Base-by-base conservation (phyloP, 2,797 vertebrate species). In the Chaenodraco wilsoni region DNA sequence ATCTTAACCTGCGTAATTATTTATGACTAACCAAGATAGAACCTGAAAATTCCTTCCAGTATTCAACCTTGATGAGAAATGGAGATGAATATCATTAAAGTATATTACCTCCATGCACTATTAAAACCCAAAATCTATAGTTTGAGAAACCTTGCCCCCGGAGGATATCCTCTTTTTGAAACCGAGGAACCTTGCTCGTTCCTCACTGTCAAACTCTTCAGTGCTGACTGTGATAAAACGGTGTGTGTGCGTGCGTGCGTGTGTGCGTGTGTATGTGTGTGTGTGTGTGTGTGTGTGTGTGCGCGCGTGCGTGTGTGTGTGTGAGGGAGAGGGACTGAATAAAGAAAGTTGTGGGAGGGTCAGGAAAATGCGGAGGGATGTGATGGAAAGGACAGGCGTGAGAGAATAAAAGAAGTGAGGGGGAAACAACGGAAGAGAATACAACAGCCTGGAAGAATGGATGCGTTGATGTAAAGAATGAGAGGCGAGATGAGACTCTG, bases 141-240 rank as follows among this genome's bases (percentile, higher is more conserved):
- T 74, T 77, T 65, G 48, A 74, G 70, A 63, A 71, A 14, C 65
- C 54, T 60, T 72, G 70, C 82, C 86, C 63, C 33, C 48, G 12
- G 77, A 88, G 72, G 82, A 88, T 85, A 79, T 78, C 81, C 82
- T 82, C 63, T 65, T 79, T 78, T 79, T 61, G 37, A 83, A 78
- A 63, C 21, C 23, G n/a, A 65, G 67, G 63, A 82, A 73, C 57
- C 60, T 5, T 19, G 46, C 78, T 88, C 86, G 57, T 91, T 87
- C 77, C 55, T 91, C 84, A 87, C 82, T 84, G 87, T 89, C 88
- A 84, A 72, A 69, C 70, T 65, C 78, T 31, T 72, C 70, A 1
- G 23, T 72, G 76, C 89, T 76, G 87, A 87, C 67, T 76, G 76
- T 73, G 86, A 88, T 85, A 84, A 90, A 87, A 80, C 66, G 59